Evolutionary conservation across 2,797 vertebrate genomes (phyloP), one percentile per base, ranked within the genome.

Genomic region (Protonibea diacanthus): DNA sequence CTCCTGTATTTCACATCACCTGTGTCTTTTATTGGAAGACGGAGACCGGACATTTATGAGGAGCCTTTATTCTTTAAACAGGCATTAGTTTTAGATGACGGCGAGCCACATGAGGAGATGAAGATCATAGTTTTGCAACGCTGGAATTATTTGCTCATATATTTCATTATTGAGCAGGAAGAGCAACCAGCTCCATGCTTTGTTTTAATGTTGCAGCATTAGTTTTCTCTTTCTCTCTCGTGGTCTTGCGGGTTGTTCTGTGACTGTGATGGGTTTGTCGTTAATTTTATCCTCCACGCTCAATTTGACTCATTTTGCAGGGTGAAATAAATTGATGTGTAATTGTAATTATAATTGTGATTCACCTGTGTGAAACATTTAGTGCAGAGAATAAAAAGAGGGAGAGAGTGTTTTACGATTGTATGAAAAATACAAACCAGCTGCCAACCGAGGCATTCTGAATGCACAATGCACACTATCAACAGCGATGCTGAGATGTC

Each of bases 11-110:
- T 64, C 23, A 23, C 42, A 20, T 65, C 23, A 62, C 5, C 1
- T 11, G 1, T 64, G 18, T 58, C 4, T 45, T 44, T 57, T 44
- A 49, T 55, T 62, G 63, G 18, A 63, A 45, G 0, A 60, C 13
- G 21, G 68, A 55, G 18, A 0, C 14, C 5, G 15, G 27, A 42
- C 52, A 18, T 42, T 57, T 48, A 21, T 18, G 42, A 48, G 49
- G 18, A 66, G 56, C 23, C 40, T 74, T 38, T 33, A 42, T 25
- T 57, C 49, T 57, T 71, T 55, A 71, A 42, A 71, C 55, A 23
- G 52, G 38, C 21, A 25, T 63, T 20, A 25, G 20, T 0, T 17
- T 3, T 8, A 6, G 27, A 59, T 29, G 20, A 4, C 49, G 42
- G 18, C 12, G 63, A 51, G 58, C 52, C 60, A 2, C 1, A 2